Percentiles rank a stretch among this genome's conserved stretches.
Evolutionary conservation across 2,888 invertebrate genomes (phyloP).

Genomic region (Drosophila melanosoma): DNA sequence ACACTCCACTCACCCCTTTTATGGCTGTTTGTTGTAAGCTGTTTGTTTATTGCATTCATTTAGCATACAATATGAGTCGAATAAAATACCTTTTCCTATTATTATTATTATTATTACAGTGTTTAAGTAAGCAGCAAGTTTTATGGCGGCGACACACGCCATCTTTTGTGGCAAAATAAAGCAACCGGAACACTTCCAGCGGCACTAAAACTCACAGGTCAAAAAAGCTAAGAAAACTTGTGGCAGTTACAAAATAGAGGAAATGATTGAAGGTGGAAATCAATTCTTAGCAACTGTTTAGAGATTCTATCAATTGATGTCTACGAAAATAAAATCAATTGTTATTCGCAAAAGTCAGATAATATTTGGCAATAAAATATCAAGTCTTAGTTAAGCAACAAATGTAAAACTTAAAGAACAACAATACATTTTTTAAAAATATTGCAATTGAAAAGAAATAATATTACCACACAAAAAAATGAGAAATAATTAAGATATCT

Average conservation of each 20-base stretch:
- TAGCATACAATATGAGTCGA: conserved; percentile 49
- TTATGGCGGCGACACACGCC: conserved; percentile 67
- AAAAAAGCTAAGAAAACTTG: conserved; percentile 4
- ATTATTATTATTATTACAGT: conserved; percentile 30
- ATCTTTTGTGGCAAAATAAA: conserved; percentile 43
- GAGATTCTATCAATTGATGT: not conserved
- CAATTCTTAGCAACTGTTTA: not conserved
- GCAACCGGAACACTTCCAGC: conserved; percentile 11
- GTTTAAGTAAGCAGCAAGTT: conserved; percentile 45
- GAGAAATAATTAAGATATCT: not conserved
- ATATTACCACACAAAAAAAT: not conserved
- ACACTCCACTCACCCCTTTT: conserved; percentile 15
- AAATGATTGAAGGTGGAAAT: not conserved
- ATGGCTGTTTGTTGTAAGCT: conserved; percentile 32
- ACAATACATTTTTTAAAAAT: not conserved
- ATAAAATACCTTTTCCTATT: conserved; percentile 11
- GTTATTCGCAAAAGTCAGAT: not conserved
- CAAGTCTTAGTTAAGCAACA: not conserved
- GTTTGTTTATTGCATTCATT: conserved; percentile 71
- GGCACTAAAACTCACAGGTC: not conserved
- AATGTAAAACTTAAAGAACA: not conserved
- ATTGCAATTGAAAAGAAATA: not conserved
- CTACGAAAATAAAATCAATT: not conserved
- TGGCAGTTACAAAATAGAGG: conserved; percentile 6
- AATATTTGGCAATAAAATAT: not conserved